A percentile compares a stretch with the other conserved stretches of the same genome.
phyloP scores from a whole-genome alignment of 2,888 invertebrate species.

The Cerastis rubricosa region DNA sequence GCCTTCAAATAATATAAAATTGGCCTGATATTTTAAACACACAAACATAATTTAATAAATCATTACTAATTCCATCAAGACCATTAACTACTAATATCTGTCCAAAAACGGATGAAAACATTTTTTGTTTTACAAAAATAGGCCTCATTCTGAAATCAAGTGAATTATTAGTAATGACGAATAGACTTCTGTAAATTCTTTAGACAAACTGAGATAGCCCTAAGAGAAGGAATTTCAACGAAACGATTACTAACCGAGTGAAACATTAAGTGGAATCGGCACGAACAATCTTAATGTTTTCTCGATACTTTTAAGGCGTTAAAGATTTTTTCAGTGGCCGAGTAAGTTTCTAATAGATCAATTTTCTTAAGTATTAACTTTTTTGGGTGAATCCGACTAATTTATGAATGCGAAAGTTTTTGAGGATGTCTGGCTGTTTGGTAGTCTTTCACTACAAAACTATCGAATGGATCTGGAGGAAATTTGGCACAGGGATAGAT shows the following conservation, averaged over 20 bases:
- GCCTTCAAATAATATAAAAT: too few species aligned
- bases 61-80: background rate
- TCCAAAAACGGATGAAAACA: background rate
- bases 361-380: background rate
- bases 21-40: background rate
- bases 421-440: too few species aligned
- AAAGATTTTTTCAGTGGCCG: background rate
- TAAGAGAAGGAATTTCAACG: slow-evolving; percentile 37
- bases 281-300: slow-evolving; percentile 52
- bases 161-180: background rate
- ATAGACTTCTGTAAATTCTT: slow-evolving; percentile 23
- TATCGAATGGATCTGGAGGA: too few species aligned
- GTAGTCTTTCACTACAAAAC: too few species aligned
- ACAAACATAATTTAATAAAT: slow-evolving; percentile 10
- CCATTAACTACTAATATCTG: background rate
- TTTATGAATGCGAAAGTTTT: too few species aligned
- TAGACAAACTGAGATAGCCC: slow-evolving; percentile 37
- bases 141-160: slow-evolving; percentile 5
- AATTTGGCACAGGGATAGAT: too few species aligned
- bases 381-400: background rate
- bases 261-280: slow-evolving; percentile 51
- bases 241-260: slow-evolving; percentile 42
- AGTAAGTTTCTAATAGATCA: background rate
- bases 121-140: background rate
- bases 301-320: slow-evolving; percentile 47